Conservation (phyloP, 2,888 invertebrate species). For the Junonia oenone region DNA sequence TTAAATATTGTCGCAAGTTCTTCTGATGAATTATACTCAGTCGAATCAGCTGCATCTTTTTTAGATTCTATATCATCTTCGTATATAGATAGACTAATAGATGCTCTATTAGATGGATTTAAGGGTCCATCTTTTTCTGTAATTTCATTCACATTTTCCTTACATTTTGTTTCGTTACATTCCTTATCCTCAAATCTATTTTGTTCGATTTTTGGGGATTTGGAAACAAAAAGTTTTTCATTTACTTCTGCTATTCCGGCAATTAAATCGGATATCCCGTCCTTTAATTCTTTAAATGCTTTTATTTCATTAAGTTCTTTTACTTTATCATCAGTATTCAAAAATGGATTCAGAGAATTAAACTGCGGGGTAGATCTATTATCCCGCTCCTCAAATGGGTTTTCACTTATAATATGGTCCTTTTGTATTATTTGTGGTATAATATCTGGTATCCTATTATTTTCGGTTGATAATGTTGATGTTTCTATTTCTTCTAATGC, state of each 20-base stretch:
- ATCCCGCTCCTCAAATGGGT: conserved; percentile 29
- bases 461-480: conserved; percentile 46
- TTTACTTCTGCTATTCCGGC: conserved; percentile 74
- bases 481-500: conserved; percentile 46
- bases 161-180: conserved; percentile 53
- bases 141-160: conserved; percentile 53
- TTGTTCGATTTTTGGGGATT: conserved; percentile 38
- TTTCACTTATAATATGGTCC: conserved; percentile 47
- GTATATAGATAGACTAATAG: conserved; percentile 64
- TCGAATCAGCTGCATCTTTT: conserved; percentile 63
- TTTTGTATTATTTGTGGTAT: conserved; percentile 47
- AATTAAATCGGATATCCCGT: conserved; percentile 72
- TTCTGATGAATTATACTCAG: conserved; percentile 83
- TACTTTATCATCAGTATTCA: conserved; percentile 56
- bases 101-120: conserved; percentile 52
- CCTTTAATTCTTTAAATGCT: conserved; percentile 72
- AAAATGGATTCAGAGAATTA: conserved; percentile 62
- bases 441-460: conserved; percentile 44
- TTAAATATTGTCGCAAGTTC: conserved; percentile 83
- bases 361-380: conserved; percentile 38
- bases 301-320: conserved; percentile 69
- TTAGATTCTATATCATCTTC: conserved; percentile 65
- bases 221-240: conserved; percentile 62
- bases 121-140: conserved; percentile 43
- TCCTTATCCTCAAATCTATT: conserved; percentile 25